phyloP scores from a whole-genome alignment of 2,113 vertebrate species.

The Climacteris rufus region DNA sequence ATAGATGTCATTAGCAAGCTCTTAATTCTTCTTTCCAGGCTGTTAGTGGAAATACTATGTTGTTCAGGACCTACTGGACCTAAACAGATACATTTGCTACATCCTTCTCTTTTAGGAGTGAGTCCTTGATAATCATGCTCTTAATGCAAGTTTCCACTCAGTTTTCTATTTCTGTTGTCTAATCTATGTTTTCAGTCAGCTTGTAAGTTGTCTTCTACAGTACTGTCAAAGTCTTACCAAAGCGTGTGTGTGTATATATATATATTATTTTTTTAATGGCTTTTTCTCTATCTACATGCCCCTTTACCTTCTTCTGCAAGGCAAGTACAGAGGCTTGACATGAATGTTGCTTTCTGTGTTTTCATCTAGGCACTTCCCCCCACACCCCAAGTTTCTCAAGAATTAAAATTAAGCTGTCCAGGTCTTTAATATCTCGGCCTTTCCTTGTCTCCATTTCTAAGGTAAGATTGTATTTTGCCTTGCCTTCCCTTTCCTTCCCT shows the following conservation, averaged over 20 bases:
- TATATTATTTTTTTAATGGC: neutral
- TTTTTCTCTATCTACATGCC: neutral
- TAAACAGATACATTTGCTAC: neutral
- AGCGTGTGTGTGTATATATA: too few species aligned
- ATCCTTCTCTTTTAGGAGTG: neutral
- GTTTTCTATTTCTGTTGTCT: neutral
- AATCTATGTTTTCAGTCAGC: neutral
- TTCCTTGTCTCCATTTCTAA: neutral
- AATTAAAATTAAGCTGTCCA: neutral
- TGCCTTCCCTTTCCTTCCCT: too few species aligned
- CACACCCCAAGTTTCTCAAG: neutral
- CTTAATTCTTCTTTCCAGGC: neutral
- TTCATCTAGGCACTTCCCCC: neutral
- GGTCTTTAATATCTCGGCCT: neutral
- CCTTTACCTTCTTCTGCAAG: neutral
- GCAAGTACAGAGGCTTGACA: neutral
- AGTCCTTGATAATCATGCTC: neutral
- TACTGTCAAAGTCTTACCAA: neutral
- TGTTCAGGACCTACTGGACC: slow-evolving; percentile 4
- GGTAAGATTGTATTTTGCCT: neutral
- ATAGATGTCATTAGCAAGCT: neutral
- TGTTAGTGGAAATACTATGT: neutral
- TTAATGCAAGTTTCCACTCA: neutral
- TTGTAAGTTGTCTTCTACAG: neutral
- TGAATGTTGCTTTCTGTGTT: neutral